Base-by-base conservation (phyloP, 2,888 invertebrate species). In the Hirtodrosophila alboralis region DNA sequence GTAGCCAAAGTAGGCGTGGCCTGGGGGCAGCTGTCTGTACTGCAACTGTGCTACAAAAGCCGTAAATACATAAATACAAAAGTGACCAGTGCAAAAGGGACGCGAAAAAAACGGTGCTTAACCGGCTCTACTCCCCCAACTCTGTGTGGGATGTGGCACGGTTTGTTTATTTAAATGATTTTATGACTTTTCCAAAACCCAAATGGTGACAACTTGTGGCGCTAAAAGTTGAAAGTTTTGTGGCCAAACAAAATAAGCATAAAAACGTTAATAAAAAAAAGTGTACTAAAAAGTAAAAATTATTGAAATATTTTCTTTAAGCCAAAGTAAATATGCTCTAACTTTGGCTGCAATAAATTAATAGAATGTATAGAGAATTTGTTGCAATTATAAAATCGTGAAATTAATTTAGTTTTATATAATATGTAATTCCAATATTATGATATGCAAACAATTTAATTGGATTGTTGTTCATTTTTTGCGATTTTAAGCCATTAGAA, bases 131-230 rank as follows among this genome's bases (percentile, higher is more conserved):
- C 26, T 10, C 16, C 21, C 16, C 23, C 28, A 5, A 12, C 13
- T 23, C n/a, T n/a, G n/a, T n/a, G 26, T 34, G 38, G 23, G 34
- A 27, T 47, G 49, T 21, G n/a, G 27, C 38, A 37, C 31, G 57
- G 61, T 62, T 81, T 77, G 79, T 78, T 78, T 78, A 78, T 83
- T 83, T 75, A 79, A 78, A 78, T 78, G 78, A 78, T 78, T 78
- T 78, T 83, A 78, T 83, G 78, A 78, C 78, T 83, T 83, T 84
- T 73, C 60, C 47, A 58, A 76, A 79, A 67, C 6, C 76, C 76
- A 79, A 84, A 79, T 84, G 80, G 80, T 79, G 80, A 79, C 80
- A 79, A 79, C 84, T 79, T 79, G 84, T 83, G 84, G 80, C 76
- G 84, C 76, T 84, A 70, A 66, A 79, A 79, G 76, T 78, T 75